A percentile compares a stretch with the other conserved stretches of the same genome.
Conservation (phyloP, 2,888 invertebrate genomes). For the Frankliniella intonsa region DNA sequence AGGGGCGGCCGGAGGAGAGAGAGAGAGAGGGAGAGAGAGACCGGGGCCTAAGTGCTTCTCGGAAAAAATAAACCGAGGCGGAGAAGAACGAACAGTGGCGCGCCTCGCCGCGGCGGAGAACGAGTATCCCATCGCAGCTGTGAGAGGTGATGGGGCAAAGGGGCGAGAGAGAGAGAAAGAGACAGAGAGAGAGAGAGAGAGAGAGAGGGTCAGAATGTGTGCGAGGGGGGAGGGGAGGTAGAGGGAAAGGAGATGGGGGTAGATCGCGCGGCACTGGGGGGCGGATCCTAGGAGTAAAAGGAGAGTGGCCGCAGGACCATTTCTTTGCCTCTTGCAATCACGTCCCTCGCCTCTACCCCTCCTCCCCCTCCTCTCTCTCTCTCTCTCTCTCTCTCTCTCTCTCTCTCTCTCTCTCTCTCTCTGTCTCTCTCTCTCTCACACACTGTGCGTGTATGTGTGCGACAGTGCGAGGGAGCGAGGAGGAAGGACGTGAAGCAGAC, state of each 20-base stretch:
- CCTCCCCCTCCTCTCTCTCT: neutral
- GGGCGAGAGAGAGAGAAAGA: neutral
- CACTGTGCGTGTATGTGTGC: too few relatives aligned
- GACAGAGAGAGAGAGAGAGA: neutral
- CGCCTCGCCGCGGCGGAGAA: neutral
- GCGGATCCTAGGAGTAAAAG: too few relatives aligned
- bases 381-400: neutral
- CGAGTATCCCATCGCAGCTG: too few relatives aligned
- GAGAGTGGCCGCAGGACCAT: too few relatives aligned
- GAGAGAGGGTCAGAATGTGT: neutral
- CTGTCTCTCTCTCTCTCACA: neutral
- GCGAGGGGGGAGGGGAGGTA: too few relatives aligned
- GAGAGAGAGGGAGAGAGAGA: neutral
- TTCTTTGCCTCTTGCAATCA: too few relatives aligned
- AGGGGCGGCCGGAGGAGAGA: neutral
- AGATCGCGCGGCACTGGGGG: too few relatives aligned
- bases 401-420: neutral
- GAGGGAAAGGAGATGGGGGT: too few relatives aligned
- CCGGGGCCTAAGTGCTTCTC: neutral
- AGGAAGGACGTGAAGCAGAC: too few relatives aligned
- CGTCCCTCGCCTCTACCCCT: too few relatives aligned
- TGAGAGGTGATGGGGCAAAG: too few relatives aligned
- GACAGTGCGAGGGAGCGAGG: too few relatives aligned
- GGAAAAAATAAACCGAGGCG: neutral
- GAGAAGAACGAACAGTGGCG: neutral